Base-by-base conservation (phyloP, 1,140 invertebrate genomes). In the Pantala flavescens region DNA sequence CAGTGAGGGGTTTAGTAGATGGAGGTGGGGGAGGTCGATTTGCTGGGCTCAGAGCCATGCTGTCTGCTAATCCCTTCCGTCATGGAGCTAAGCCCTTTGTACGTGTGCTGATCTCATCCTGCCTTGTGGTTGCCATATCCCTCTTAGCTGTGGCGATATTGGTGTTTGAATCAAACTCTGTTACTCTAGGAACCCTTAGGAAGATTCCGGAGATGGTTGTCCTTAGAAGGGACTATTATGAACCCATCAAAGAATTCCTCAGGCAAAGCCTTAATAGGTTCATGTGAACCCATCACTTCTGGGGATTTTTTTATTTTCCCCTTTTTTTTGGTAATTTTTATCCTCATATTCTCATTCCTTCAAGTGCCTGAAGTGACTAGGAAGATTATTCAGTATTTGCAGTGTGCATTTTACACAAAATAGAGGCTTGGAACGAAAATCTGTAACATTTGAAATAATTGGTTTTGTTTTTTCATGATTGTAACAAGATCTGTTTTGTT, bases 161-260 rank as follows among this genome's bases (percentile, higher is more conserved):
- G 49, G 76, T 84, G 9, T 78, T 84, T 74, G 84, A 84, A 78
- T 90, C 90, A 16, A 91, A 94, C 80, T 87, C 88, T 79, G 86
- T 90, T 55, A 78, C 90, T 3, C 87, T 94, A 74, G 87, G 88
- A 70, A 84, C 84, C 21, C 79, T 94, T 70, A 86, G 90, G n/a
- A 88, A 89, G 78, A 87, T 89, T 78, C 93, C 92, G 21, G 92
- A 94, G 84, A 89, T 94, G 82, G 85, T 91, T 28, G 87, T 90
- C 72, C 85, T 94, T 71, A 87, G 89, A 76, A 88, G 89, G 79
- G 90, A 93, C 79, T 93, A 94, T 81, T 95, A 95, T 82, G 88
- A 90, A 79, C 92, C 93, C 10, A 84, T 91, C 24, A 94, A 93
- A 82, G 88, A 93, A 77, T 93, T 77, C 74, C 63, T 82, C 24